phyloP scores from a whole-genome alignment of 2,888 invertebrate genomes.

The Eupithecia vulgata region DNA sequence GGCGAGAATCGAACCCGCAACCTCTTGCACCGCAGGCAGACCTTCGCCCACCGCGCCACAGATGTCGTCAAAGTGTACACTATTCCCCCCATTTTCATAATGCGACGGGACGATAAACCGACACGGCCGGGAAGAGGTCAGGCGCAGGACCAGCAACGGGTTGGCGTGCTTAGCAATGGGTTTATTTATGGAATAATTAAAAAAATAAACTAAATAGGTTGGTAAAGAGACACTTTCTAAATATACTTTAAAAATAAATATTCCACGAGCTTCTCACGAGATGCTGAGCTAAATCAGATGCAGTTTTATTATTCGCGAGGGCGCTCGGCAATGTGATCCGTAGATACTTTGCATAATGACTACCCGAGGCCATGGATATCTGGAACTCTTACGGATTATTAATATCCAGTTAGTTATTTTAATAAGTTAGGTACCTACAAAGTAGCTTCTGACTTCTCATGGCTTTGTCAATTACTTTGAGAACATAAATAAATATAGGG shows the following conservation, averaged over 20 bases:
- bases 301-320: conserved; percentile 12
- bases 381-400: background rate
- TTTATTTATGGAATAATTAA: background rate
- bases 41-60: too few relatives aligned
- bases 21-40: too few relatives aligned
- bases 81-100: too few relatives aligned
- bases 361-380: conserved; percentile 3
- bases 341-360: conserved; percentile 26
- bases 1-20: too few relatives aligned
- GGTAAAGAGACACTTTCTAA: background rate
- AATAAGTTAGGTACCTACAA: background rate
- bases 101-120: background rate
- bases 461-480: background rate
- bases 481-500: too few relatives aligned
- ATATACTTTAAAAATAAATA: background rate
- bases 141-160: background rate
- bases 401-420: background rate
- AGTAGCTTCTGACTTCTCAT: background rate
- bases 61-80: too few relatives aligned
- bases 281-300: conserved; percentile 27
- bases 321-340: conserved; percentile 19
- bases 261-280: background rate
- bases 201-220: background rate
- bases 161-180: too few relatives aligned
- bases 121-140: background rate